Percentiles rank a stretch among this genome's conserved stretches.
Evolutionary conservation across 2,797 vertebrate species (phyloP).

Genomic region (Scarus forsteni): DNA sequence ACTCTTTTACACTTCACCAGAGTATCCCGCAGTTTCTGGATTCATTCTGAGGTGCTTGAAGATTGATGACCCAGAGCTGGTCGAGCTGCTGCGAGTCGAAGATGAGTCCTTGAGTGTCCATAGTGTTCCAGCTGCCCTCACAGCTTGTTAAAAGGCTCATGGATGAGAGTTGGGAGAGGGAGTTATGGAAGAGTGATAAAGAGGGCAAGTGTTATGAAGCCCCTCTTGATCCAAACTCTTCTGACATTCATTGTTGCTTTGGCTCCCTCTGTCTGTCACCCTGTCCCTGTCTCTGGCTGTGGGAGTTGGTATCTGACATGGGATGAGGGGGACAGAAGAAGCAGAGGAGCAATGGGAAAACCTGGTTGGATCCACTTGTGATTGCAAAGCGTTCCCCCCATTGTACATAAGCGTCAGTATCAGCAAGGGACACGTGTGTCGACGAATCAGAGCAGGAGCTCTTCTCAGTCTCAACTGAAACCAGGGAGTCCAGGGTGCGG

Average conservation of each 20-base stretch:
- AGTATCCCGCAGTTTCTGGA: constrained; percentile 37
- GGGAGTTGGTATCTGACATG: constrained; percentile 80
- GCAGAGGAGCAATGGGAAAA: constrained; percentile 79
- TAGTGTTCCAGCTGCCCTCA: constrained; percentile 52
- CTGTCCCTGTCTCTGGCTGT: constrained; percentile 73
- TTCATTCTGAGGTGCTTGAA: constrained; percentile 53
- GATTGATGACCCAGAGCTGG: constrained; percentile 40
- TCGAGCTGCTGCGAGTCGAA: constrained; percentile 51
- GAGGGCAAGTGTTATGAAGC: constrained; percentile 69
- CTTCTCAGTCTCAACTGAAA: constrained; percentile 89
- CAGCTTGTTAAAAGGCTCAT: constrained; percentile 68
- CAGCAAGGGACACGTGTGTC: constrained; percentile 88
- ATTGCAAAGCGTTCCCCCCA: constrained; percentile 63
- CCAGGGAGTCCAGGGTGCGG: constrained; percentile 78
- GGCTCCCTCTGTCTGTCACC: constrained; percentile 71
- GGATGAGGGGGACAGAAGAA: constrained; percentile 86
- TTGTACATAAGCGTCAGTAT: constrained; percentile 82
- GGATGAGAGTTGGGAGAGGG: constrained; percentile 80
- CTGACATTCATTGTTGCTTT: constrained; percentile 78
- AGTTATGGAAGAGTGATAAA: constrained; percentile 73
- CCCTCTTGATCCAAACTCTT: constrained; percentile 68
- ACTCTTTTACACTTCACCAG: constrained; percentile 41
- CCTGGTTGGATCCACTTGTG: constrained; percentile 71
- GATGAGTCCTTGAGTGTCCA: constrained; percentile 56
- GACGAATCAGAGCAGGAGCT: constrained; percentile 94